Percentiles rank a stretch among this genome's conserved stretches.
phyloP scores from a whole-genome alignment of 2,113 vertebrate genomes.

The Ranitomeya variabilis region DNA sequence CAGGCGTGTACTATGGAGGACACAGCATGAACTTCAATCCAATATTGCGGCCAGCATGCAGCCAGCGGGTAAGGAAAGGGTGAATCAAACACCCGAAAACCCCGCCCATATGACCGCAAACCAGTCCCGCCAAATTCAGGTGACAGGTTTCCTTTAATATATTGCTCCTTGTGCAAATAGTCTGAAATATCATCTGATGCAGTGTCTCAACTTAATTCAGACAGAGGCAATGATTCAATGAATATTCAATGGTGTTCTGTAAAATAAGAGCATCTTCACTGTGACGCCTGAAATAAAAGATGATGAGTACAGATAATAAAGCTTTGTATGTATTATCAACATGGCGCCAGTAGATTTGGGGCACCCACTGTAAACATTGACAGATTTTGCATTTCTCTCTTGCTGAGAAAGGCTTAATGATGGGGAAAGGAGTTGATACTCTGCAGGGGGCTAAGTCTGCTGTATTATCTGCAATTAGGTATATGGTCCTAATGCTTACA shows the following conservation, averaged over 20 bases:
- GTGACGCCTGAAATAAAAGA: constrained; percentile 25
- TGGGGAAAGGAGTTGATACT: constrained; percentile 52
- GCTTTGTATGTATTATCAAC: constrained; percentile 47
- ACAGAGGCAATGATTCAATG: constrained; percentile 6
- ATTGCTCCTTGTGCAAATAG: background rate
- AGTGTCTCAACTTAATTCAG: background rate
- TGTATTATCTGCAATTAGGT: constrained; percentile 57
- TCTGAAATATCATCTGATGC: background rate
- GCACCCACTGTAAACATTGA: constrained; percentile 54
- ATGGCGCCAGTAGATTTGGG: constrained; percentile 46
- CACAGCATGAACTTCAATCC: too few relatives aligned
- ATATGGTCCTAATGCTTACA: constrained; percentile 53
- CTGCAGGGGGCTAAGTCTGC: constrained; percentile 43
- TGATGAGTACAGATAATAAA: constrained; percentile 38
- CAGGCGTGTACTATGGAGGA: too few relatives aligned
- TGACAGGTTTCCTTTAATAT: too few relatives aligned
- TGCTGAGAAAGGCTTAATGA: constrained; percentile 55
- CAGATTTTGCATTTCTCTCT: constrained; percentile 56
- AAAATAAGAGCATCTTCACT: constrained; percentile 25
- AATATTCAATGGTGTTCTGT: constrained; percentile 10
- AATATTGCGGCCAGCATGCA: too few relatives aligned
- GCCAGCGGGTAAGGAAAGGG: too few relatives aligned
- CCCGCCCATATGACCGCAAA: too few relatives aligned
- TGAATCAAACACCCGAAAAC: too few relatives aligned
- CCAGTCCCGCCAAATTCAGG: too few relatives aligned